Conservation (phyloP, 2,113 vertebrate species). For the Toxotes jaculatrix region DNA sequence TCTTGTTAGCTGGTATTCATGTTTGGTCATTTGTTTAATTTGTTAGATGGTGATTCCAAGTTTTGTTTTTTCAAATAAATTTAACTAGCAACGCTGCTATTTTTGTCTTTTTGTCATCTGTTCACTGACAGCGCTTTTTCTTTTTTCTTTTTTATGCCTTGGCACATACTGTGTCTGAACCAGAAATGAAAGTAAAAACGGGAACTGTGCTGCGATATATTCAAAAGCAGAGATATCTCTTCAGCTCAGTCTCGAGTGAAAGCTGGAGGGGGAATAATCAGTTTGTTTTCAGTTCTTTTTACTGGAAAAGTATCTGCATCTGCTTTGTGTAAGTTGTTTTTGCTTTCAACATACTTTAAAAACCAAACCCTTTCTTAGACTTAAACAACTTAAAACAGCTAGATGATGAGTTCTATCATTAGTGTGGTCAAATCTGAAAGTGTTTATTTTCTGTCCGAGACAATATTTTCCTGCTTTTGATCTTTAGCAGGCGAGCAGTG, state of each 20-base stretch:
- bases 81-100: conserved; percentile 15
- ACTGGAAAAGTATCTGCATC: neutral
- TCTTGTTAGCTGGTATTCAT: conserved; percentile 54
- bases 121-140: neutral
- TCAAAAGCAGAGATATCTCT: neutral
- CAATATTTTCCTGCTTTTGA: neutral
- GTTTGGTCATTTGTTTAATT: conserved; percentile 42
- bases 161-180: neutral
- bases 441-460: neutral
- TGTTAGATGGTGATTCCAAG: conserved; percentile 47
- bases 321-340: conserved; percentile 47
- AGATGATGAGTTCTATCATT: neutral
- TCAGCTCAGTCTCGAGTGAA: neutral
- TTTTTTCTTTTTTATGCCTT: neutral
- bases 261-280: conserved; percentile 3
- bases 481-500: conserved; percentile 12
- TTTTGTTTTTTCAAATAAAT: conserved; percentile 70
- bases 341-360: neutral
- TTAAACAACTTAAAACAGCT: neutral
- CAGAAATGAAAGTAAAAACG: conserved; percentile 79
- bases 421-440: neutral
- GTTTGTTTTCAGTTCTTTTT: neutral
- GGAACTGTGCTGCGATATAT: conserved; percentile 61
- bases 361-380: neutral
- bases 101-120: neutral